Conservation (phyloP, 1,140 invertebrate species). For the Hylaeus anthracinus region DNA sequence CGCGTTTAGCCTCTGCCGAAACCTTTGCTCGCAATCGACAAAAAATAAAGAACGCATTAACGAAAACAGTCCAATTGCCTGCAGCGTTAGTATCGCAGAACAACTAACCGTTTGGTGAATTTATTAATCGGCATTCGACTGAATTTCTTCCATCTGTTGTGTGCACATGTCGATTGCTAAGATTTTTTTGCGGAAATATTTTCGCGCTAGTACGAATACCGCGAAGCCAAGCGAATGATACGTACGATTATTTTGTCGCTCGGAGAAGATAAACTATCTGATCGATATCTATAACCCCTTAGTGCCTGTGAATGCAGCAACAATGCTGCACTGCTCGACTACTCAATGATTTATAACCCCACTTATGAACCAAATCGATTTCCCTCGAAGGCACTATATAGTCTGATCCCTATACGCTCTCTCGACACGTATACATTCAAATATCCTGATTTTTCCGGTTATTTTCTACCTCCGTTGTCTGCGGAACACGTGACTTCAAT, state of each 20-base stretch:
- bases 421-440: slow-evolving; percentile 30
- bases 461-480: too few species aligned
- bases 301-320: slow-evolving; percentile 17
- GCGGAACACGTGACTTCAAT: too few species aligned
- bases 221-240: slow-evolving; percentile 17
- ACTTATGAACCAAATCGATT: slow-evolving; percentile 58
- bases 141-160: too few species aligned
- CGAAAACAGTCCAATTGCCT: slow-evolving; percentile 9
- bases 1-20: slow-evolving; percentile 27
- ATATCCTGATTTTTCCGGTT: neutral
- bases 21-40: slow-evolving; percentile 29
- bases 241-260: slow-evolving; percentile 22
- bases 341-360: slow-evolving; percentile 55
- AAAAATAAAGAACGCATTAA: slow-evolving; percentile 24
- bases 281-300: slow-evolving; percentile 55
- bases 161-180: too few species aligned
- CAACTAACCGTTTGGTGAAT: neutral
- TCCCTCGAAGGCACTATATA: slow-evolving; percentile 22
- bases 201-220: neutral
- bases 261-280: slow-evolving; percentile 28
- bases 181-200: neutral
- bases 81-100: neutral
- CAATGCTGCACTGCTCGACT: slow-evolving; percentile 36
- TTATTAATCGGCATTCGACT: too few species aligned
- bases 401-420: slow-evolving; percentile 41